Conservation (phyloP, 2,888 invertebrate species). For the Nymphalis urticae region DNA sequence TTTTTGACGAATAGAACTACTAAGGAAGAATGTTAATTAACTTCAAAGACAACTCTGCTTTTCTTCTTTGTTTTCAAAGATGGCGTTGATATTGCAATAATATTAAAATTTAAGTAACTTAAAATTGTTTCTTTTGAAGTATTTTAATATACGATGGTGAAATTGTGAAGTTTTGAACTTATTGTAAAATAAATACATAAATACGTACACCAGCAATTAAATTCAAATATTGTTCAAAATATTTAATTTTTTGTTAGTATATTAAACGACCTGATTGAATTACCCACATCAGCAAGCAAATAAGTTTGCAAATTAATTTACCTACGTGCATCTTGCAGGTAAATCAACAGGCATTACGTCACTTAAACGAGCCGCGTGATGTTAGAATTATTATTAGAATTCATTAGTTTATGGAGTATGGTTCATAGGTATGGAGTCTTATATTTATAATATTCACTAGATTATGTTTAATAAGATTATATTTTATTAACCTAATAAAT, state of each 20-base stretch:
- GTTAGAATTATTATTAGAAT: slow-evolving; percentile 55
- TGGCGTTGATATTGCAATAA: not conserved
- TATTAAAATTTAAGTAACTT: not conserved
- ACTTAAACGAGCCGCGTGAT: slow-evolving; percentile 52
- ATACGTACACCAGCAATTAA: not conserved
- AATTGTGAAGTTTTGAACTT: not conserved
- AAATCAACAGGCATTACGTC: slow-evolving; percentile 53
- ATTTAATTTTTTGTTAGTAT: not conserved
- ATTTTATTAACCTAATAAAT: too few relatives aligned
- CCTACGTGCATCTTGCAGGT: slow-evolving; percentile 44
- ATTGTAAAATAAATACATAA: not conserved
- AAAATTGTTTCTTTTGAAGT: not conserved
- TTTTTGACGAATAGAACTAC: not conserved
- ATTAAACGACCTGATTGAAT: slow-evolving; percentile 1
- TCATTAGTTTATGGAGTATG: slow-evolving; percentile 42
- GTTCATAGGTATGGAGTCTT: too few relatives aligned
- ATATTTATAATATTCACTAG: not conserved
- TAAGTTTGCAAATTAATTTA: slow-evolving; percentile 24
- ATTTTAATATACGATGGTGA: not conserved
- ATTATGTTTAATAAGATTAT: too few relatives aligned
- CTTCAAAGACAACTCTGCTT: too few relatives aligned
- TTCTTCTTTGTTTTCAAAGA: not conserved
- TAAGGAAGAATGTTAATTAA: not conserved
- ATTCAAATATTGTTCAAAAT: not conserved
- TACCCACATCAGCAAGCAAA: not conserved